Percentiles rank a stretch among this genome's conserved stretches.
These are phyloP conservation scores for Radopholus similis DNA, from an alignment of 1,140 invertebrate species.

Conservation along the genomic window DNA sequence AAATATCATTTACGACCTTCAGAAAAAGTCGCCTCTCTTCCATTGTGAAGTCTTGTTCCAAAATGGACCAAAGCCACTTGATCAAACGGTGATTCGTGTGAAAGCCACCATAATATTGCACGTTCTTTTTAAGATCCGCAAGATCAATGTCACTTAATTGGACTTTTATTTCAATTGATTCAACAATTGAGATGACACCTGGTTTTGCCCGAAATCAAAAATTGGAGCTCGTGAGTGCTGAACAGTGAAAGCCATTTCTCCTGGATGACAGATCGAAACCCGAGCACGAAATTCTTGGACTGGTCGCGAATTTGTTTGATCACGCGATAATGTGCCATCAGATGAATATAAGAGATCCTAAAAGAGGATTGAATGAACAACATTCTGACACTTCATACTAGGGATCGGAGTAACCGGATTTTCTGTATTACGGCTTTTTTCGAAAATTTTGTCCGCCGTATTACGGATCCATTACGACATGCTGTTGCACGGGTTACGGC, in stretches of 20 bases:
- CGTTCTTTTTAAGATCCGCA: constrained; percentile 44
- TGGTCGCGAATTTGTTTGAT: constrained; percentile 93
- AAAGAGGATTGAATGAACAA: constrained; percentile 15
- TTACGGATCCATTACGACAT: no score
- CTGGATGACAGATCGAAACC: constrained; percentile 90
- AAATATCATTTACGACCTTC: constrained; percentile 66
- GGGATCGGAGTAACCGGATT: background rate
- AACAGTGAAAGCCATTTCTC: constrained; percentile 90
- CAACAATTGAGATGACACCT: constrained; percentile 38
- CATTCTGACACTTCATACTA: constrained; percentile 7
- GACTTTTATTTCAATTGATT: constrained; percentile 1
- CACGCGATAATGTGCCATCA: constrained; percentile 97
- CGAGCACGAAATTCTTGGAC: constrained; percentile 87
- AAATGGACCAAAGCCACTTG: constrained; percentile 96
- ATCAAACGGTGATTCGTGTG: constrained; percentile 96
- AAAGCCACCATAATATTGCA: constrained; percentile 90
- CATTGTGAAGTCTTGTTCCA: constrained; percentile 88
- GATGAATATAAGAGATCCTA: constrained; percentile 92
- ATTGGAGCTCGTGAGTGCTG: constrained; percentile 83
- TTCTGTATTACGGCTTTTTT: no score
- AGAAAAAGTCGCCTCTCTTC: constrained; percentile 87
- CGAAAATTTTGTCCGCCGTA: no score
- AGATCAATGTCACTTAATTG: constrained; percentile 52
- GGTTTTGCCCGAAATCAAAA: constrained; percentile 64
- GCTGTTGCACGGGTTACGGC: no score